Evolutionary conservation across 2,113 vertebrate genomes (phyloP), one percentile per base, ranked within the genome.

Genomic region (Cynocephalus volans): DNA sequence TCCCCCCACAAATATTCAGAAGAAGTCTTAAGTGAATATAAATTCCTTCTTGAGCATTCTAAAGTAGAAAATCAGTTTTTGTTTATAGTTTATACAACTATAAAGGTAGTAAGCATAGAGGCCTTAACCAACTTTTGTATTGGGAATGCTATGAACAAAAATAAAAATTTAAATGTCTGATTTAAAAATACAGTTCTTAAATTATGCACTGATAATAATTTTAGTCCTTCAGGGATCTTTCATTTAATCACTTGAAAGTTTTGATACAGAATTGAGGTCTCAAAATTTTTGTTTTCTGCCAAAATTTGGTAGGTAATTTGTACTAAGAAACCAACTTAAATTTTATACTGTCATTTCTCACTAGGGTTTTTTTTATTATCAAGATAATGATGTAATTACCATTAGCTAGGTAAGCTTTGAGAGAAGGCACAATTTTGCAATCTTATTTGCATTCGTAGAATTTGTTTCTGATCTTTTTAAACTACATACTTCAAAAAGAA

Each of bases 241-340:
- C 17, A 60, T 36, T 33, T 73, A 75, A 64, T n/a, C 36, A 79
- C 21, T 52, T 65, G n/a, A 62, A 82, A 75, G 17, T 79, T 28
- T 65, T 67, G n/a, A 72, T 96, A 6, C 48, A 88, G n/a, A 96
- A 36, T 85, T 80, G 81, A 58, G 36, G 62, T 91, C 62, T 95
- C 19, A 48, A 50, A 70, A 48, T 80, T 65, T 97, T 85, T 87
- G 31, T 62, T 90, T 96, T 65, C 56, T 96, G 23, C 24, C 12
- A 86, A 84, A 64, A 79, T 80, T 73, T 91, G 36, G 18, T 88
- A 60, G 17, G 13, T 84, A 67, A 92, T 91, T 81, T 96, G 36
- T 85, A 24, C 65, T 58, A 77, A 91, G 62, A 94, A 95, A 73
- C 80, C 9, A 88, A 62, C 1, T 90, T 83, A 60, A 81, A 86